Conservation (phyloP, 2,888 invertebrate genomes). For the Drosophila formosana region DNA sequence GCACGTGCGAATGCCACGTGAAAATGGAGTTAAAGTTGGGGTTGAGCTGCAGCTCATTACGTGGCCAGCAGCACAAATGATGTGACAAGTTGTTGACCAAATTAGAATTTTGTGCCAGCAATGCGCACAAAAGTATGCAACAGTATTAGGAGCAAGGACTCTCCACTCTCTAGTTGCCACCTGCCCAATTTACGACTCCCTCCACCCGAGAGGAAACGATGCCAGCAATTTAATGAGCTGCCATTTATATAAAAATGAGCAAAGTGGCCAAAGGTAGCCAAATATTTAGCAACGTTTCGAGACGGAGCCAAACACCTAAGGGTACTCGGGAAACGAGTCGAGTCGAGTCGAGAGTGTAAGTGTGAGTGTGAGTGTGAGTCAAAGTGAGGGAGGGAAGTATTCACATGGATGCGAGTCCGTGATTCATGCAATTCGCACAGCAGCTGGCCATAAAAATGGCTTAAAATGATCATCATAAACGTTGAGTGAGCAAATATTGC, state of each 20-base stretch:
- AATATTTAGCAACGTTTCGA: constrained; percentile 75
- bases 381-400: constrained; percentile 43
- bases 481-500: constrained; percentile 85
- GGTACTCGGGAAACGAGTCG: constrained; percentile 8
- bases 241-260: constrained; percentile 74
- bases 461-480: constrained; percentile 85
- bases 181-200: constrained; percentile 70
- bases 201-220: constrained; percentile 50
- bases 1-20: constrained; percentile 66
- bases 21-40: constrained; percentile 23
- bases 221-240: constrained; percentile 81
- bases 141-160: not conserved
- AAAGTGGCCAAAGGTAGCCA: constrained; percentile 73
- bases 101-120: constrained; percentile 64
- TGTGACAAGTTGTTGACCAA: constrained; percentile 71
- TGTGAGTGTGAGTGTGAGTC: not conserved
- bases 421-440: constrained; percentile 81
- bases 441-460: constrained; percentile 84
- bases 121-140: constrained; percentile 43
- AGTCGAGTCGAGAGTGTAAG: not conserved
- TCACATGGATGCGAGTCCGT: constrained; percentile 66
- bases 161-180: constrained; percentile 14
- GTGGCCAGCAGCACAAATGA: constrained; percentile 74
- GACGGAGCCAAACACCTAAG: constrained; percentile 19
- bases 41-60: constrained; percentile 76